Percentiles rank a stretch among this genome's conserved stretches.
Evolutionary conservation across 2,797 vertebrate species (phyloP).

Genomic region (Sebastes iracundus): DNA sequence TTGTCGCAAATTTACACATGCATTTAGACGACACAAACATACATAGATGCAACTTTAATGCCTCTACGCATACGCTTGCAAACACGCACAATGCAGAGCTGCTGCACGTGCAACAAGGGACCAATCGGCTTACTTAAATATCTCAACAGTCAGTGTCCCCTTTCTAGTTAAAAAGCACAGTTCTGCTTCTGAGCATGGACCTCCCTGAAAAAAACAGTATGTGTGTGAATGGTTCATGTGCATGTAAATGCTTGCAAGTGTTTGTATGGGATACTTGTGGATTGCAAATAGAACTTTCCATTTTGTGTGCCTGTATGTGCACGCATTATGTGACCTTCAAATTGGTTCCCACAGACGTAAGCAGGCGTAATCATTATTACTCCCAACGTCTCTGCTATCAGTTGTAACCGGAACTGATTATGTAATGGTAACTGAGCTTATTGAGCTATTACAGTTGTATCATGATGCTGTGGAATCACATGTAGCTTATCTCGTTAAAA

Average conservation of each 20-base stretch:
- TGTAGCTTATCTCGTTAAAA: not conserved
- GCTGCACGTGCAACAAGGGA: not conserved
- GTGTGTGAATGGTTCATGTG: constrained; percentile 1
- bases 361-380: constrained; percentile 25
- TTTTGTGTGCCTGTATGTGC: not conserved
- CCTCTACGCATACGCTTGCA: not conserved
- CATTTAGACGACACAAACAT: not conserved
- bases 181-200: constrained; percentile 12
- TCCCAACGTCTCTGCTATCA: constrained; percentile 23
- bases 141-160: constrained; percentile 23
- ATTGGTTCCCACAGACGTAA: constrained; percentile 48
- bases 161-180: not conserved
- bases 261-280: constrained; percentile 15
- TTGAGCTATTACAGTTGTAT: constrained; percentile 21
- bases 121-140: constrained; percentile 24
- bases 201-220: constrained; percentile 10
- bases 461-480: not conserved
- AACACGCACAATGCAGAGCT: not conserved
- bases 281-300: not conserved
- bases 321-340: constrained; percentile 25
- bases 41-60: not conserved
- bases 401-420: constrained; percentile 45
- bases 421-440: constrained; percentile 29
- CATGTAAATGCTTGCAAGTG: not conserved
- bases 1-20: not conserved